A percentile compares a stretch with the other conserved stretches of the same genome.
These are phyloP conservation scores for Manacus vitellinus DNA, from an alignment of 2,113 vertebrate species.

Conservation along the genomic window DNA sequence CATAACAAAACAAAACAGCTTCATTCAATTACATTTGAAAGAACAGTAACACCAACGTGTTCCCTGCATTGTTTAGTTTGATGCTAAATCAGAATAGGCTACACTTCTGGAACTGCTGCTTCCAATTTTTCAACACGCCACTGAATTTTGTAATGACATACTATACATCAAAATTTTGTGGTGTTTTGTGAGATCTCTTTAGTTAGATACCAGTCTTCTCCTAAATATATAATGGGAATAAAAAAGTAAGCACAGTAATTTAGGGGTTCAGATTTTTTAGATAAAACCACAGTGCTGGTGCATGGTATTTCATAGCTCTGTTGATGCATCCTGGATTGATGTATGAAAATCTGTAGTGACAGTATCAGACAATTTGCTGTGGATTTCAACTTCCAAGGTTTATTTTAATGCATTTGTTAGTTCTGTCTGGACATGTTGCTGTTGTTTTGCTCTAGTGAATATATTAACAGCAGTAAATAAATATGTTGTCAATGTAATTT, in stretches of 20 bases:
- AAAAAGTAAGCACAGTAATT: background rate
- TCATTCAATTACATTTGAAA: background rate
- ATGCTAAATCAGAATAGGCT: background rate
- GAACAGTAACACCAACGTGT: background rate
- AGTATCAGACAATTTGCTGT: background rate
- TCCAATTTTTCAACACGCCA: background rate
- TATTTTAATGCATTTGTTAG: background rate
- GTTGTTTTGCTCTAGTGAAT: background rate
- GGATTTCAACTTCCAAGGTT: background rate
- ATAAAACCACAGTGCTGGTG: background rate
- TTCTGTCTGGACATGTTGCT: background rate
- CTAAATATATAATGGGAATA: background rate
- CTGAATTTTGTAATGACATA: background rate
- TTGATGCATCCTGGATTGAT: background rate
- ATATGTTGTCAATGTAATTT: background rate
- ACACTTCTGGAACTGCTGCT: background rate
- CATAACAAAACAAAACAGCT: background rate
- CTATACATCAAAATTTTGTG: background rate
- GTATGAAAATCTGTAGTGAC: background rate
- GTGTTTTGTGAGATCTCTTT: background rate
- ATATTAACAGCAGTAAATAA: background rate
- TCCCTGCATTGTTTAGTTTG: background rate
- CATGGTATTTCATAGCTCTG: background rate
- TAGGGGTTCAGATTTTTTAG: background rate
- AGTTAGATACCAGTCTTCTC: background rate